Evolutionary conservation across 2,113 vertebrate genomes (phyloP), one percentile per base, ranked within the genome.

Genomic region (Amazona guildingii): DNA sequence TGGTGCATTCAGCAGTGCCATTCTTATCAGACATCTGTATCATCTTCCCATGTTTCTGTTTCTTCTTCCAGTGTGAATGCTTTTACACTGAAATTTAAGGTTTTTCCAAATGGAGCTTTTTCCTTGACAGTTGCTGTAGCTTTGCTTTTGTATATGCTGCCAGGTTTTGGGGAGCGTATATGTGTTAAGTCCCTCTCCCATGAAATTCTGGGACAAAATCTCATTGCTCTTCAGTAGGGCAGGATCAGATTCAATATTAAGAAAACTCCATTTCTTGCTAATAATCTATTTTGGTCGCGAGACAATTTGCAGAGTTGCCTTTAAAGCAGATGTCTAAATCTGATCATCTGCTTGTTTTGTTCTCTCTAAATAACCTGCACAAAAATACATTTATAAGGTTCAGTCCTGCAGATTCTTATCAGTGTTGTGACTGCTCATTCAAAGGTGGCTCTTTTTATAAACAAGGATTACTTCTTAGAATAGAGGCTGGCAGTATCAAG

Each of bases 201-300:
- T 44, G 44, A 44, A 95, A 93, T 39, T 75, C 80, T 73, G 39
- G 2, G 37, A 83, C 70, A 91, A 92, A 87, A 86, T 79, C 91
- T 74, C 69, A 82, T 85, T 92, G 83, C 91, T 94, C 92, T 93
- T 93, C 69, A 28, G 54, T 81, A 63, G 46, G 55, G 37, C 68
- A 84, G 69, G 15, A 86, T 92, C 80, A 86, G 83, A 88, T 88
- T 86, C 66, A 84, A 44, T 91, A 92, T 84, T 72, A 91, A 84
- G 59, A 94, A 90, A 94, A 89, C 41, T 92, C 84, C 18, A 89
- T 97, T 96, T 97, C 94, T 94, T 96, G 48, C 83, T 95, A 89
- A 95, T 95, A 88, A 92, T 95, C 91, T 94, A 48, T 92, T 92
- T 95, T 94, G 57, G 91, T 95, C 91, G 94, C 44, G 48, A 92